These are phyloP conservation scores for Perithous albicinctus DNA, from an alignment of 2,888 invertebrate species.

Conservation along the genomic window DNA sequence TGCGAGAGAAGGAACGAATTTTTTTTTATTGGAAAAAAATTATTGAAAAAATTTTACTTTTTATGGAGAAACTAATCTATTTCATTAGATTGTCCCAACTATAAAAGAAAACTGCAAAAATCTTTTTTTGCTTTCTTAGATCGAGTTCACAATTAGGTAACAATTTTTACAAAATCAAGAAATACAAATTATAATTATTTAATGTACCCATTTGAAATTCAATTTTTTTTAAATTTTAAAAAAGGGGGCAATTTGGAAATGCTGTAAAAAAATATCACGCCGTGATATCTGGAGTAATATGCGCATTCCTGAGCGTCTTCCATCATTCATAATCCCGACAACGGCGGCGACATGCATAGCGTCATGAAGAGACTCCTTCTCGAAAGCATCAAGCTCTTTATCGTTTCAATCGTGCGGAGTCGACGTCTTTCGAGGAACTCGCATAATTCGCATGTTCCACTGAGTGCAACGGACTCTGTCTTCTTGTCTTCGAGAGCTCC, in stretches of 20 bases:
- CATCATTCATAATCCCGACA: conserved; percentile 30
- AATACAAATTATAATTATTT: background rate
- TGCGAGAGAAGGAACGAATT: background rate
- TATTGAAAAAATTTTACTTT: background rate
- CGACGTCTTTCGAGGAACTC: conserved; percentile 56
- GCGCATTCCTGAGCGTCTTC: conserved; percentile 18
- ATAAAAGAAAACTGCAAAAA: background rate
- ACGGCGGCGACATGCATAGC: conserved; percentile 43
- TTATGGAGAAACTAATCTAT: background rate
- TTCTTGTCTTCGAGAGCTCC: conserved; percentile 27
- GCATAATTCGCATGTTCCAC: conserved; percentile 59
- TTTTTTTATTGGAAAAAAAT: too few relatives aligned
- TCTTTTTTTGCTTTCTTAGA: too few relatives aligned
- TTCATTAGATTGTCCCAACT: background rate
- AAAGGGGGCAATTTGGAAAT: background rate
- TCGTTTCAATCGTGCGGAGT: conserved; percentile 50
- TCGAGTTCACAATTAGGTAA: too few relatives aligned
- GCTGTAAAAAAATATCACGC: background rate
- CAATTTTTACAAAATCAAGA: background rate
- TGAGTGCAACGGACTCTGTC: conserved; percentile 57
- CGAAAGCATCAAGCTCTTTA: conserved; percentile 53
- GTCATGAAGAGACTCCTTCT: conserved; percentile 20
- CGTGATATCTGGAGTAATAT: conserved; percentile 2
- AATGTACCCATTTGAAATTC: too few relatives aligned
- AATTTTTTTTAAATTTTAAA: too few relatives aligned